Evolutionary conservation across 2,888 invertebrate species (phyloP), one percentile per base, ranked within the genome.

Genomic region (Stegophylla sp.): DNA sequence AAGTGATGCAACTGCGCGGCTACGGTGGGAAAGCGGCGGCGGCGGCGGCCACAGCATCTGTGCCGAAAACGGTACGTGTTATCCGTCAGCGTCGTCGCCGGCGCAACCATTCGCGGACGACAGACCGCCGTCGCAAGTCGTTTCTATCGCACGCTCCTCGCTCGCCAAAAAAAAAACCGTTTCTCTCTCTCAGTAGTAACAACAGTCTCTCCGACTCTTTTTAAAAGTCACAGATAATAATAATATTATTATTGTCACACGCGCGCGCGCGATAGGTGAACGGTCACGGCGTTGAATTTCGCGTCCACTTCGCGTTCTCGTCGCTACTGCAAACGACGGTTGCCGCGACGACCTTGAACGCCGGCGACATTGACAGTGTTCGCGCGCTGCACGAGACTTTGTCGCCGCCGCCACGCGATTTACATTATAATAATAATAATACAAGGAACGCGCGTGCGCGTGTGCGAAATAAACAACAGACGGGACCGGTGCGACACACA

Each of bases 311-410:
- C n/a, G n/a, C n/a, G n/a, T n/a, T n/a, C n/a, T n/a, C n/a, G n/a
- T n/a, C n/a, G n/a, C n/a, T n/a, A n/a, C n/a, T n/a, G n/a, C n/a
- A n/a, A n/a, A n/a, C n/a, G n/a, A n/a, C 43, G 43, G 12, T 5
- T 1, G 13, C 1, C n/a, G 17, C 1, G 15, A 7, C 23, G 51
- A 64, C 75, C 75, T 75, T 53, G 64, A 56, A 64, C 61, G 48
- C 7, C 23, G 64, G 51, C 75, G 64, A 53, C 75, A 75, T 75
- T 75, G 75, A 64, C 63, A 51, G 75, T 64, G 74, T 61, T 45
- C 23, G 26, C 59, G 20, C 12, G 1, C 23, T 3, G 15, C 45
- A 2, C 10, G 45, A 1, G 45, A 7, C 34, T 5, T 3, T 7
- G 34, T 34, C 34, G 34, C 7, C 34, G 34, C 3, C 15, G 45